Evolutionary conservation across 2,888 invertebrate species (phyloP).

Genomic region (Hecatera dysodea): DNA sequence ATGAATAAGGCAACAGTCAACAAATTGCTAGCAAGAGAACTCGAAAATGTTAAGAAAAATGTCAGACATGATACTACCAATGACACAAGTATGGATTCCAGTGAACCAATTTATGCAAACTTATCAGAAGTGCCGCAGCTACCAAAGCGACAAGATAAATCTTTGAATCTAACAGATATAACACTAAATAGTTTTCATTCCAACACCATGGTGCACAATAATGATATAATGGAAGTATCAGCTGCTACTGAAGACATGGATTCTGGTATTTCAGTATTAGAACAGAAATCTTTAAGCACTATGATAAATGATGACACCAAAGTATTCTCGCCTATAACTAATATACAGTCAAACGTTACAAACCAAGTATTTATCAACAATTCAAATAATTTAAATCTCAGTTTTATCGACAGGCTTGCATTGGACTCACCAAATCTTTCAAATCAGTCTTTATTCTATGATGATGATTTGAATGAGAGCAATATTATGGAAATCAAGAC

Average conservation of each 20-base stretch:
- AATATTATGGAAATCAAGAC: constrained; percentile 90
- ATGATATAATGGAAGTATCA: constrained; percentile 62
- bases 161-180: constrained; percentile 38
- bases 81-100: constrained; percentile 23
- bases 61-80: constrained; percentile 64
- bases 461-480: constrained; percentile 89
- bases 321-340: constrained; percentile 71
- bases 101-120: constrained; percentile 82
- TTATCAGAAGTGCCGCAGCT: constrained; percentile 57
- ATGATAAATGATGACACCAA: constrained; percentile 60
- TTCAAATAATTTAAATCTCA: constrained; percentile 81
- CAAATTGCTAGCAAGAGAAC: constrained; percentile 82
- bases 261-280: constrained; percentile 76
- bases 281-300: constrained; percentile 76
- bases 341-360: constrained; percentile 79
- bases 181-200: constrained; percentile 21
- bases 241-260: constrained; percentile 65
- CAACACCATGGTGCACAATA: constrained; percentile 29
- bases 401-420: constrained; percentile 87
- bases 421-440: constrained; percentile 83
- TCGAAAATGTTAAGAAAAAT: constrained; percentile 85
- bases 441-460: constrained; percentile 84
- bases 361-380: constrained; percentile 85
- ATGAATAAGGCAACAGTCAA: constrained; percentile 81
- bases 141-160: constrained; percentile 14